Evolutionary conservation across 2,113 vertebrate species (phyloP).

Genomic region (Psophia crepitans): DNA sequence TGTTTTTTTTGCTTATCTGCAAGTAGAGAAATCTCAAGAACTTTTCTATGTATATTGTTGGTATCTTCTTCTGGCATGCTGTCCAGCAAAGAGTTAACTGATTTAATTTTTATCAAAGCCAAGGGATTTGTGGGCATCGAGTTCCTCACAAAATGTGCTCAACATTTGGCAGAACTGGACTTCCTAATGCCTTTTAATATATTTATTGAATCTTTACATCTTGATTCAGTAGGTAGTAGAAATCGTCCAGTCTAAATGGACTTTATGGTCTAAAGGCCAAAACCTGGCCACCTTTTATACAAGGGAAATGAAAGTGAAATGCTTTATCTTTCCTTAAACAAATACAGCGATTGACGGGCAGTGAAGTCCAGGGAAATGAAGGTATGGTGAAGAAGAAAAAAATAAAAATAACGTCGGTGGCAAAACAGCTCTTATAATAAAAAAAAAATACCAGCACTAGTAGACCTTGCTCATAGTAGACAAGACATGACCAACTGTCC

Average conservation of each 20-base stretch:
- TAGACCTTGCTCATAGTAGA: background rate
- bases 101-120: background rate
- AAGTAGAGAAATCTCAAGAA: background rate
- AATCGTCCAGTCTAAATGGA: too few relatives aligned
- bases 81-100: background rate
- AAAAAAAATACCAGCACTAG: background rate
- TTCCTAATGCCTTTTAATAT: background rate
- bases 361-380: background rate
- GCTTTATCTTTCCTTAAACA: background rate
- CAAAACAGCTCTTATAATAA: background rate
- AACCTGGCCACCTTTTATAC: background rate
- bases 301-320: background rate
- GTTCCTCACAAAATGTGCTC: background rate
- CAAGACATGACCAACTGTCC: background rate
- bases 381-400: fast-evolving
- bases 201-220: background rate
- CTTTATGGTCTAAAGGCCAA: background rate
- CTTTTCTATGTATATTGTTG: background rate
- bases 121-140: background rate
- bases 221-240: background rate
- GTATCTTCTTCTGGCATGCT: background rate
- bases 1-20: background rate
- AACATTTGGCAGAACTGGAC: background rate
- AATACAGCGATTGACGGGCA: background rate
- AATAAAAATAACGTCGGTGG: background rate